phyloP scores from a whole-genome alignment of 2,888 invertebrate species.

The Desoria tigrina region DNA sequence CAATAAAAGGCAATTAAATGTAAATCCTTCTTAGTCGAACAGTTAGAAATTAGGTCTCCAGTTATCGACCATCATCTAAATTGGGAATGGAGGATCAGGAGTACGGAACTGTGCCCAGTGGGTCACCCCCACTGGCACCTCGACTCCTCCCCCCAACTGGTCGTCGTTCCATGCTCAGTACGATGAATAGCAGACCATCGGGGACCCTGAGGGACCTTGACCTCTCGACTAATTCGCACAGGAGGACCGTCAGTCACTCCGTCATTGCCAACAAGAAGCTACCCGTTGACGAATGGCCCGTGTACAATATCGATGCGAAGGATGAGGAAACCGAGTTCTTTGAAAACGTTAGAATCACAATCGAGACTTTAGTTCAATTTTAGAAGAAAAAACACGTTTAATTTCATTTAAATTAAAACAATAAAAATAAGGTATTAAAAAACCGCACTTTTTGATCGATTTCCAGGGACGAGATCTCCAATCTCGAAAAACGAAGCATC shows the following conservation, averaged over 20 bases:
- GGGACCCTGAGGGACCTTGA: too few relatives aligned
- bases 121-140: too few relatives aligned
- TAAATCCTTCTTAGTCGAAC: too few relatives aligned
- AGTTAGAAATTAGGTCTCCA: too few relatives aligned
- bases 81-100: too few relatives aligned
- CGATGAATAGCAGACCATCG: too few relatives aligned
- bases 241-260: not conserved
- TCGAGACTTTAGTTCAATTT: not conserved
- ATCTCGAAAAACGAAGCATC: constrained; percentile 21
- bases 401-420: not conserved
- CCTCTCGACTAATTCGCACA: not conserved
- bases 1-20: too few relatives aligned
- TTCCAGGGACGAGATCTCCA: constrained; percentile 23
- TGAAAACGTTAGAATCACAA: not conserved
- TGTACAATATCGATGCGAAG: constrained; percentile 9
- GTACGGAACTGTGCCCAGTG: too few relatives aligned
- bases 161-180: too few relatives aligned
- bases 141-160: too few relatives aligned
- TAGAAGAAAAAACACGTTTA: not conserved
- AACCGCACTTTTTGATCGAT: not conserved
- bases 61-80: too few relatives aligned
- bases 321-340: constrained; percentile 12
- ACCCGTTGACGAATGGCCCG: constrained; percentile 7
- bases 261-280: not conserved
- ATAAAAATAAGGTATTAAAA: not conserved